A percentile compares a stretch with the other conserved stretches of the same genome.
Conservation (phyloP, 2,797 vertebrate genomes). For the Macrochelys suwanniensis region DNA sequence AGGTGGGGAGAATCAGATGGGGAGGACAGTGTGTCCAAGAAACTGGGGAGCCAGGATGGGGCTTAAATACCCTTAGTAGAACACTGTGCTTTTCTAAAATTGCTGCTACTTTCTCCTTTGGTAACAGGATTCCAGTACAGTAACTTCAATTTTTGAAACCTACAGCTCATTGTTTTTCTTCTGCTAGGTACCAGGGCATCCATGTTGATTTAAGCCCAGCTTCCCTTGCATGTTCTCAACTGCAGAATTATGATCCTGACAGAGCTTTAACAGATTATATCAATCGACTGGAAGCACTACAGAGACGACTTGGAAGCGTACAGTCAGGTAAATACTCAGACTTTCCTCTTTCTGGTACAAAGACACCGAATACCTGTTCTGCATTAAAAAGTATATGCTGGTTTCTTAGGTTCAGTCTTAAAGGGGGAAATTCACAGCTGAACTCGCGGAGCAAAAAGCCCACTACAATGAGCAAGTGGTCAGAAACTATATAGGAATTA, state of each 20-base stretch:
- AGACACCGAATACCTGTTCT: accelerated
- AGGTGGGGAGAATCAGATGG: background rate
- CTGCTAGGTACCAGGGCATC: conserved; percentile 83
- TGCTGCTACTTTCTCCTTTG: background rate
- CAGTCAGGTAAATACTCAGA: conserved; percentile 87
- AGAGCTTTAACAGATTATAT: conserved; percentile 96
- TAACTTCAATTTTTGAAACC: background rate
- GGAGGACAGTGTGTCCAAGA: background rate
- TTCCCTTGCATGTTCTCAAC: conserved; percentile 89
- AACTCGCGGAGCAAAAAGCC: background rate
- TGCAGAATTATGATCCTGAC: conserved; percentile 97
- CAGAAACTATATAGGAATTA: background rate
- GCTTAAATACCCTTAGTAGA: background rate
- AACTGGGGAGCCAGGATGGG: background rate
- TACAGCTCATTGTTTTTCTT: background rate
- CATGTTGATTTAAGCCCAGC: conserved; percentile 82
- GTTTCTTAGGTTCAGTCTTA: background rate
- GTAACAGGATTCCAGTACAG: accelerated
- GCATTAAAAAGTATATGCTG: accelerated
- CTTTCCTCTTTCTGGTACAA: background rate
- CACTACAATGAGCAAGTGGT: background rate
- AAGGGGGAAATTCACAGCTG: background rate
- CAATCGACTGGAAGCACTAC: conserved; percentile 93
- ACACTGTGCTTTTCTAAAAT: background rate
- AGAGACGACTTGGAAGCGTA: conserved; percentile 92